Base-by-base conservation (phyloP, 1,140 invertebrate species). In the Drosophila sucinea region DNA sequence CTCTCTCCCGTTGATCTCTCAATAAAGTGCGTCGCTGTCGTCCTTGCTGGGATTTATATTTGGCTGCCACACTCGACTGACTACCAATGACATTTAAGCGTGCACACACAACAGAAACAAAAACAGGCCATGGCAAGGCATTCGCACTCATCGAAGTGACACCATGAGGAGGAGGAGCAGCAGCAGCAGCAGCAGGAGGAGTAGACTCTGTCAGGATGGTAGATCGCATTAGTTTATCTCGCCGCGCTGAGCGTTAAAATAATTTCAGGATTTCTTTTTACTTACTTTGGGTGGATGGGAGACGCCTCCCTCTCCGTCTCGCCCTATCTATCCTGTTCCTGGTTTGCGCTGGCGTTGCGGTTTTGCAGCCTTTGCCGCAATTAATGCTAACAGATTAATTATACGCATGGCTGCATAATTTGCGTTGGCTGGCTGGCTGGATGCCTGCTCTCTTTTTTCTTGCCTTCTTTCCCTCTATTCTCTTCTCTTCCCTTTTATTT, bases 341-440 rank as follows among this genome's bases (percentile, higher is more conserved):
- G 65, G 27, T 57, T 57, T 35, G 6, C 32, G 30, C 54, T 70
- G 44, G 66, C 71, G 67, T 71, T 89, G 79, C 76, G 76, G 83
- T 77, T 80, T 81, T 74, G 58, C 78, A 75, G 81, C 78, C 75
- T 58, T 78, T 89, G 68, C 80, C 77, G 77, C 84, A 87, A 89
- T 87, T 87, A 87, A 87, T 87, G 84, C 84, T 72, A 80, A 84
- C 73, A 89, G 84, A 87, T 87, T 87, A 87, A 89, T 87, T 87
- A 89, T 89, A 87, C 84, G 84, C 84, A 73, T 87, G 80, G 83
- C 67, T 89, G 84, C 77, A 80, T 79, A 70, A 79, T 72, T 70
- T 65, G 76, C 64, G 68, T 54, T 60, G 23, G 33, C 29, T 64
- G 35, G 35, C 8, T 38, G 35, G 44, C 41, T 51, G 35, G 41